These are phyloP conservation scores for Pterocles burchelli DNA, from an alignment of 2,113 vertebrate species.

Conservation along the genomic window DNA sequence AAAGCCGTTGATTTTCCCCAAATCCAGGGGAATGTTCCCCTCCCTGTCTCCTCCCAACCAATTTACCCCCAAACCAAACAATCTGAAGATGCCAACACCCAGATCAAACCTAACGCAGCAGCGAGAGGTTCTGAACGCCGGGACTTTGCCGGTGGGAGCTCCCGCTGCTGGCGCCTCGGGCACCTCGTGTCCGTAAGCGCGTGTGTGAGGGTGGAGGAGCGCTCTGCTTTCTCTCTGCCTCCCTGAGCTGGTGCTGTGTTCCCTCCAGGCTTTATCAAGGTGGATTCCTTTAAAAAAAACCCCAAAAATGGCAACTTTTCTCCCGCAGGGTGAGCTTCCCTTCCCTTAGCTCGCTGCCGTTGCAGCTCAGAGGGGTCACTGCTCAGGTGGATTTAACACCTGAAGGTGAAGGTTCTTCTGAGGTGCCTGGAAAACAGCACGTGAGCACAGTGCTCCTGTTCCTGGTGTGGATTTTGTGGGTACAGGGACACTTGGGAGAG, in stretches of 20 bases:
- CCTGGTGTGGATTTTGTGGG: accelerated
- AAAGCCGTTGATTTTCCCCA: accelerated
- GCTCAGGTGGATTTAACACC: background rate
- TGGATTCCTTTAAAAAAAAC: background rate
- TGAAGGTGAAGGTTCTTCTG: background rate
- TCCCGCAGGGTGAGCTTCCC: accelerated
- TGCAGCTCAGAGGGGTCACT: background rate
- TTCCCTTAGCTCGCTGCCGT: background rate
- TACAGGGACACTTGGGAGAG: background rate
- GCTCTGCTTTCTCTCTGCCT: background rate
- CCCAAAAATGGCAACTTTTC: background rate
- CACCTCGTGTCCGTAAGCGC: accelerated
- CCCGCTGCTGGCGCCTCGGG: accelerated
- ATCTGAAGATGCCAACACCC: background rate
- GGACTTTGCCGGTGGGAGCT: background rate
- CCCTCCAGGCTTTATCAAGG: background rate
- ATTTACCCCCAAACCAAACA: background rate
- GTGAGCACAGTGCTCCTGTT: accelerated
- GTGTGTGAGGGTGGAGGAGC: background rate
- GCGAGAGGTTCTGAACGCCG: background rate
- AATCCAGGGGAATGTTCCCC: accelerated
- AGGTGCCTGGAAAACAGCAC: background rate
- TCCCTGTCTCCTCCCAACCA: background rate
- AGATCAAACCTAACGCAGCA: accelerated
- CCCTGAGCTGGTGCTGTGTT: background rate